Base-by-base conservation (phyloP, 2,888 invertebrate genomes). In the Dinocampus coccinellae region DNA sequence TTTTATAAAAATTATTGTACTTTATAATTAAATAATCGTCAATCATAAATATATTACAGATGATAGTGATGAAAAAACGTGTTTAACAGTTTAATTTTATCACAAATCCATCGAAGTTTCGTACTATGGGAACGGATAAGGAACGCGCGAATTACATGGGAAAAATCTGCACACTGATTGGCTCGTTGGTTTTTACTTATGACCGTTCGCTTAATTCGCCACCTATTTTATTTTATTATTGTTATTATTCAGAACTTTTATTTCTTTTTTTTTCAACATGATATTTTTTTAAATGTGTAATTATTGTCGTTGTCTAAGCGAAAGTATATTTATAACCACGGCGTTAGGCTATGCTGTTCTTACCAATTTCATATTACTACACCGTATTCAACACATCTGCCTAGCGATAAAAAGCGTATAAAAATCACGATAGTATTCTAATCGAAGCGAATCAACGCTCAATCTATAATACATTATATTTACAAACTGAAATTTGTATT, bases 111-210 rank as follows among this genome's bases (percentile, higher is more conserved):
- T 80, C 80, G 79, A 60, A 62, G 80, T 80, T 81, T 80, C 79
- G 67, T 75, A 81, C 79, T 78, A 73, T 77, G 74, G 74, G 76
- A 62, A 70, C 76, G 79, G 79, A 76, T 79, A 75, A 76, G 76
- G 75, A 72, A 78, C 76, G 75, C 77, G 79, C 78, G 82, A 47
- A 34, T 29, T 29, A 42, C 11, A 24, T 29, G 82, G 82, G 81
- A 79, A 80, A 79, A 83, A 84, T 85, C 85, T 84, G 82, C 85
- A 85, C 86, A 84, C 86, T 86, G 86, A 85, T 85, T 87, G 86
- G 85, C 85, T 87, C 86, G 85, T 86, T 87, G 87, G 85, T 86
- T 87, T 80, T 81, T 84, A 81, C 79, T 81, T 84, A 83, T 81
- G 84, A 83, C 84, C 82, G 83, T 84, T 86, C 82, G 86, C 87